Conservation (phyloP, 35 echinoderm and acorn worm genomes). For the Diadema setosum region DNA sequence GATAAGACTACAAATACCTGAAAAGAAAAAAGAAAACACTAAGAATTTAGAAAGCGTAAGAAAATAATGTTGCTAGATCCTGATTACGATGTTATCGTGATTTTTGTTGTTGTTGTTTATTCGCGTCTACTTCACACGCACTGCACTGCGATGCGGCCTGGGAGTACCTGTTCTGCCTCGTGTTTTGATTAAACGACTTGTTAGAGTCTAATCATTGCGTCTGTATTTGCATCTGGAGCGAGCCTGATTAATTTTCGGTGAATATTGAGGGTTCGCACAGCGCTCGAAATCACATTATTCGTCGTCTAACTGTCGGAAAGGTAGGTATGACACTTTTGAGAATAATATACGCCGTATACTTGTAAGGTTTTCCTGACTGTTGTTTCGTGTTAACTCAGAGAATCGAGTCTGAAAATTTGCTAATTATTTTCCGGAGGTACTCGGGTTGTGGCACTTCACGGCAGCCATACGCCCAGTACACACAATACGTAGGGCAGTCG, state of each 20-base stretch:
- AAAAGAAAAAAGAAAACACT: too few species aligned
- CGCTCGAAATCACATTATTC: neutral
- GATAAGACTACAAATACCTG: too few species aligned
- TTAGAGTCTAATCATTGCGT: neutral
- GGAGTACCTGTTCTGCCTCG: too few species aligned
- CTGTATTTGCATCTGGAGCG: neutral
- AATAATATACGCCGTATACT: neutral
- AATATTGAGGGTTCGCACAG: neutral
- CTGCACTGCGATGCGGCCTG: too few species aligned
- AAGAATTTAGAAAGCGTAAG: too few species aligned
- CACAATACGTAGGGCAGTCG: neutral
- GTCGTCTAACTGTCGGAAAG: neutral
- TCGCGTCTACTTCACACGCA: too few species aligned
- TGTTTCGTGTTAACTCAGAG: neutral
- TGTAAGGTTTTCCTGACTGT: neutral
- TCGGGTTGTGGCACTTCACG: too few species aligned
- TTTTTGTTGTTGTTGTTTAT: too few species aligned
- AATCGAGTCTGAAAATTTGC: neutral
- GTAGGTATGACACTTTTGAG: neutral
- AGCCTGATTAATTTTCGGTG: constrained; percentile 14
- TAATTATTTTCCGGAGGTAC: constrained; percentile 17
- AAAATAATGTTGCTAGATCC: too few species aligned
- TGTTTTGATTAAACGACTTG: neutral
- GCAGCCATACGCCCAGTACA: neutral
- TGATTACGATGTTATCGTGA: too few species aligned